These are phyloP conservation scores for Prinia subflava DNA, from an alignment of 2,113 vertebrate genomes.

Conservation along the genomic window DNA sequence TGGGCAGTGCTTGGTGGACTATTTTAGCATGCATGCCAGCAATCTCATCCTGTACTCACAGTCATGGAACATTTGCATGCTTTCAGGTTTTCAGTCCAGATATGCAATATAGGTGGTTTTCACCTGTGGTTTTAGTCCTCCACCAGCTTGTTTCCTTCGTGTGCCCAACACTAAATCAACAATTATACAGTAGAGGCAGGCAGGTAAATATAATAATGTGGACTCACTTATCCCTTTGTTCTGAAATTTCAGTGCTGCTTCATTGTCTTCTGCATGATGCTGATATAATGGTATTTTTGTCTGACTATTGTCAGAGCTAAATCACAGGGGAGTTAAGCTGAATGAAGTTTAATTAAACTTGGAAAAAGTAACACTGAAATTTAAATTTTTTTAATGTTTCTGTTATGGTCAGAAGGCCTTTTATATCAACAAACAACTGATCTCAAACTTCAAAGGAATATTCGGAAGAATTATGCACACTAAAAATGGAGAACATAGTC, in stretches of 20 bases:
- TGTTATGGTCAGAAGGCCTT: neutral
- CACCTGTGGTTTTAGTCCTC: fast-evolving
- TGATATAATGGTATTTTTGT: neutral
- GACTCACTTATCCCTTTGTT: neutral
- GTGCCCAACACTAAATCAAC: neutral
- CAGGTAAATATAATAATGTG: neutral
- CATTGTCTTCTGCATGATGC: neutral
- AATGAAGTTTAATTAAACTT: neutral
- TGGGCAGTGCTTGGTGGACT: neutral
- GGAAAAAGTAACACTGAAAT: neutral
- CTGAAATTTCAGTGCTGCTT: neutral
- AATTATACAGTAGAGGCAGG: neutral
- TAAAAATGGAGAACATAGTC: neutral
- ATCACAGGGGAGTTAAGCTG: neutral
- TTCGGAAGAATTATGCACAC: neutral
- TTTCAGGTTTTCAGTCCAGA: neutral
- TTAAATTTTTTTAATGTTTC: neutral
- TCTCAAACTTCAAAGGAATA: neutral
- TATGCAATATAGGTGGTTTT: neutral
- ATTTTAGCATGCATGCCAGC: neutral
- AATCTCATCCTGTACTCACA: neutral
- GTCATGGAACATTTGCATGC: neutral
- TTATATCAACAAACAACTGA: neutral
- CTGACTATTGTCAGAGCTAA: neutral
- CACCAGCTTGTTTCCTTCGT: neutral